Evolutionary conservation across 2,888 invertebrate genomes (phyloP).

Genomic region (Mythimna vitellina): DNA sequence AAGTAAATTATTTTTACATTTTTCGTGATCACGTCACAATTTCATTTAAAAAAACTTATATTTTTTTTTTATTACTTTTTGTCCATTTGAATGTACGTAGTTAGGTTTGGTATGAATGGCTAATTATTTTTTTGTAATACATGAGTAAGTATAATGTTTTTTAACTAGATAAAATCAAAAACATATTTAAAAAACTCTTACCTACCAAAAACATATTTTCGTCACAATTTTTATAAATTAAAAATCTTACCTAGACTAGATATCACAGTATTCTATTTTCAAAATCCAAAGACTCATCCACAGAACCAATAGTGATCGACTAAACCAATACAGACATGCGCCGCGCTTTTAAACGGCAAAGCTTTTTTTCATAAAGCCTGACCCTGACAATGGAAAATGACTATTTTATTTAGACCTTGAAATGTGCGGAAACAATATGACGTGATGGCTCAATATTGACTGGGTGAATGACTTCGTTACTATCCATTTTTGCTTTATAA

Average conservation of each 20-base stretch:
- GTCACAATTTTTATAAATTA: not conserved
- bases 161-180: not conserved
- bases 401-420: constrained; percentile 55
- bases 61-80: not conserved
- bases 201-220: not conserved
- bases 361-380: constrained; percentile 66
- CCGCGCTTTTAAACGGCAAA: constrained; percentile 71
- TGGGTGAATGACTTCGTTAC: constrained; percentile 36
- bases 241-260: constrained; percentile 61
- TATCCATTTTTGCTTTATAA: constrained; percentile 31
- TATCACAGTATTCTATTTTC: constrained; percentile 41
- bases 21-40: not conserved
- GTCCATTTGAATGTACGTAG: not conserved
- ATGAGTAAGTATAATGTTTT: too few species aligned
- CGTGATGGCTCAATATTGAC: constrained; percentile 29
- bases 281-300: constrained; percentile 64
- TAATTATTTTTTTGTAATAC: not conserved
- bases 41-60: not conserved
- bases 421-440: constrained; percentile 27
- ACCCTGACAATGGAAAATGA: constrained; percentile 75
- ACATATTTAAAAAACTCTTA: not conserved
- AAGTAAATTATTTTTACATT: not conserved
- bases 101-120: not conserved
- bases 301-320: constrained; percentile 67
- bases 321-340: constrained; percentile 72